Conservation (phyloP, 2,888 invertebrate species). For the Priocnemis perturbator region DNA sequence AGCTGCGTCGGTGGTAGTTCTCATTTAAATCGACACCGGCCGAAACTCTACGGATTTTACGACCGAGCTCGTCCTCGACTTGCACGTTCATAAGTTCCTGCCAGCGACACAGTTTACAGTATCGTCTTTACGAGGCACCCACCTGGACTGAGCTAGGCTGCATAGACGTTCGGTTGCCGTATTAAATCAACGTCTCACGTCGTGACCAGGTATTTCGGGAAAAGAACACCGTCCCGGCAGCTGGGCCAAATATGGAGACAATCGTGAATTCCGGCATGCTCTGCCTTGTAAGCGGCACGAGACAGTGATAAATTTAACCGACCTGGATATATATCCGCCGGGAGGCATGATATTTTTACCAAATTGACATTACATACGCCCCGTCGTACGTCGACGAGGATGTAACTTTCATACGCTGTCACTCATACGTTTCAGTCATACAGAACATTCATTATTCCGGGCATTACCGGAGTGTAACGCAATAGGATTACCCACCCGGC, state of each 20-base stretch:
- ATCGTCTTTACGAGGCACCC: slow-evolving; percentile 54
- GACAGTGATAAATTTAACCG: slow-evolving; percentile 28
- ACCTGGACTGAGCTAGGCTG: slow-evolving; percentile 42
- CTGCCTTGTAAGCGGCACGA: slow-evolving; percentile 12
- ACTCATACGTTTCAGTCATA: no score
- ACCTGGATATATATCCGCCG: slow-evolving; percentile 6
- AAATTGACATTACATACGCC: slow-evolving; percentile 19
- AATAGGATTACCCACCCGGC: no score
- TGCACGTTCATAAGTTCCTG: slow-evolving; percentile 25
- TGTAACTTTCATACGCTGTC: slow-evolving; percentile 13
- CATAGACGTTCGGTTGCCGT: slow-evolving; percentile 25
- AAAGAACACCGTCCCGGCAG: slow-evolving; percentile 8
- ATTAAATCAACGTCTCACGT: slow-evolving; percentile 45
- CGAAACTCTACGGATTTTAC: slow-evolving; percentile 43
- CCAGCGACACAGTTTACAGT: slow-evolving; percentile 50
- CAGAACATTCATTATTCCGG: no score
- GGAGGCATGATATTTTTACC: neutral
- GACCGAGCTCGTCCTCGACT: slow-evolving; percentile 11
- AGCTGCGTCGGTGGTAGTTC: neutral
- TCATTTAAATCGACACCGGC: slow-evolving; percentile 37
- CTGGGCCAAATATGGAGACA: slow-evolving; percentile 9
- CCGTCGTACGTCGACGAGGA: slow-evolving; percentile 11
- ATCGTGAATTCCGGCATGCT: slow-evolving; percentile 20
- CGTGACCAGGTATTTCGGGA: slow-evolving; percentile 7
- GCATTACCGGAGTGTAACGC: no score